Evolutionary conservation across 2,113 vertebrate genomes (phyloP).

Genomic region (Mionectes macconnelli): DNA sequence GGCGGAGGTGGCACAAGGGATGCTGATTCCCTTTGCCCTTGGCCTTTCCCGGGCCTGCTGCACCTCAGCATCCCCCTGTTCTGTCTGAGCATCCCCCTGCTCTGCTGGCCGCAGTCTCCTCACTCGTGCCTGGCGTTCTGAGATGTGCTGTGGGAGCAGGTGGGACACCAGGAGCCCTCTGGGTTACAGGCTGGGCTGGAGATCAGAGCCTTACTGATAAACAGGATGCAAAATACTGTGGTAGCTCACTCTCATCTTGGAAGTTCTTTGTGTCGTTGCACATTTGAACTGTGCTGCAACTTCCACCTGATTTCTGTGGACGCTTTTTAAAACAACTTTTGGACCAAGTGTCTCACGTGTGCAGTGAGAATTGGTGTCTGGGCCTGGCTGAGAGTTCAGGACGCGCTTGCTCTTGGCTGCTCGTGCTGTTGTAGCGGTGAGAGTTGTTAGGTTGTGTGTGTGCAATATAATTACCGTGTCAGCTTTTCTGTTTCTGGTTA

Average conservation of each 20-base stretch:
- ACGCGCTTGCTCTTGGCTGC: neutral
- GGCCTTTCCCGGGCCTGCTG: neutral
- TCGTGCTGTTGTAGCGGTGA: neutral
- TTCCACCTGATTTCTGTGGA: neutral
- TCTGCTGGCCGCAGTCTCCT: rapidly evolving
- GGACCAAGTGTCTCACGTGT: rapidly evolving
- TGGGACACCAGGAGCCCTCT: neutral
- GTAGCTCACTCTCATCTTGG: rapidly evolving
- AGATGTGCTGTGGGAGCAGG: rapidly evolving
- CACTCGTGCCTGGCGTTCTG: rapidly evolving
- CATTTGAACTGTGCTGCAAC: neutral
- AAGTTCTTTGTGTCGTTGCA: rapidly evolving
- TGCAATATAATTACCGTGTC: neutral
- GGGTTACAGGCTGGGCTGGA: rapidly evolving
- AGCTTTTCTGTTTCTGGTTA: conserved; percentile 14
- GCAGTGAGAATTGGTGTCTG: neutral
- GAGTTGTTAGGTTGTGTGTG: neutral
- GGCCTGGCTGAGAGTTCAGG: neutral
- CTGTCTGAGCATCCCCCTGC: neutral
- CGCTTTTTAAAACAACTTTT: rapidly evolving
- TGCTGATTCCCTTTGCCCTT: neutral
- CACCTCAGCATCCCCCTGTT: neutral
- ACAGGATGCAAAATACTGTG: neutral
- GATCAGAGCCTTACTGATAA: neutral
- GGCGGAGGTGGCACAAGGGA: neutral